These are phyloP conservation scores for Sebastes glaucus DNA, from an alignment of 2,797 vertebrate genomes.

Conservation along the genomic window DNA sequence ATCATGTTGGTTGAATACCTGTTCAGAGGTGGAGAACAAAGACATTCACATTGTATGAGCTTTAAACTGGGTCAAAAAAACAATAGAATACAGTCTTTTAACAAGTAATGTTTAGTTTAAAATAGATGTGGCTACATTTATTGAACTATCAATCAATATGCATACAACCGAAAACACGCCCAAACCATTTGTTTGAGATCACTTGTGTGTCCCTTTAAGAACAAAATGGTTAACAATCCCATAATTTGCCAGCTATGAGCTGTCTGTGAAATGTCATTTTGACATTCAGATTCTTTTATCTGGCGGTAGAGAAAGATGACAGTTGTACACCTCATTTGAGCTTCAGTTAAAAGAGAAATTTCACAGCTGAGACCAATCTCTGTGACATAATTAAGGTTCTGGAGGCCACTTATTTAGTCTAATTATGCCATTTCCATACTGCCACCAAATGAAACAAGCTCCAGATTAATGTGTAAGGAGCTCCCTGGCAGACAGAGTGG, in stretches of 20 bases:
- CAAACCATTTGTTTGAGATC: not conserved
- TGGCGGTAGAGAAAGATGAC: conserved; percentile 6
- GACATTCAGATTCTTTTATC: conserved; percentile 49
- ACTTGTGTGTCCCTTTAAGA: conserved; percentile 22
- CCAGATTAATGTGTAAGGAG: conserved; percentile 16
- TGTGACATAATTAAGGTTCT: conserved; percentile 33
- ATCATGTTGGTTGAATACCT: conserved; percentile 87
- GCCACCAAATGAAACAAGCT: conserved; percentile 10
- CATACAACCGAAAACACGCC: not conserved
- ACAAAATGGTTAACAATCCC: not conserved
- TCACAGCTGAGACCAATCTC: conserved; percentile 48
- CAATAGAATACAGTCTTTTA: not conserved
- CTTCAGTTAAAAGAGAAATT: conserved; percentile 41
- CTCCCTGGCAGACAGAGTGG: not conserved
- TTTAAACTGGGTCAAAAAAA: not conserved
- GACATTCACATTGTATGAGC: not conserved
- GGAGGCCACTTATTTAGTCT: conserved; percentile 31
- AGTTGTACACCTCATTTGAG: conserved; percentile 49
- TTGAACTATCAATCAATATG: not conserved
- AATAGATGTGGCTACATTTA: not conserved
- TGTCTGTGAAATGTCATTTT: conserved; percentile 36
- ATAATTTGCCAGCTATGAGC: conserved; percentile 15
- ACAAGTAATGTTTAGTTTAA: not conserved
- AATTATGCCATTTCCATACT: conserved; percentile 51
- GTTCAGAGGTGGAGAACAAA: conserved; percentile 21